Conservation (phyloP, 1,140 invertebrate genomes). For the Atta colombica region DNA sequence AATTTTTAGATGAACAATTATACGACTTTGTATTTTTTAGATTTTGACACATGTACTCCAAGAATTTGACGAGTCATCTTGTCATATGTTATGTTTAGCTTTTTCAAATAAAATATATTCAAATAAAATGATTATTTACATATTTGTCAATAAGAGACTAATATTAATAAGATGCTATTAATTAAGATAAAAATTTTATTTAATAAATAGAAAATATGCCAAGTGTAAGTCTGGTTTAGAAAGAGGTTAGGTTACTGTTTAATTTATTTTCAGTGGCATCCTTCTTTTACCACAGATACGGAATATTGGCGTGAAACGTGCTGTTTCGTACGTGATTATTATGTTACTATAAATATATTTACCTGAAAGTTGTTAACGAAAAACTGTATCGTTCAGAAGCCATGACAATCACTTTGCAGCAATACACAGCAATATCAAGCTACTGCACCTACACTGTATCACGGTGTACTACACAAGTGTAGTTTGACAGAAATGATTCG, state of each 20-base stretch:
- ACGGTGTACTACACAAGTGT: no score
- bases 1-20: no score
- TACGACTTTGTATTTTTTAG: background rate
- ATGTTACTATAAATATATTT: constrained; percentile 80
- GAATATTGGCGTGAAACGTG: constrained; percentile 12
- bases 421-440: constrained; percentile 8
- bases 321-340: background rate
- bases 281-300: background rate
- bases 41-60: background rate
- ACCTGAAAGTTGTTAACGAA: constrained; percentile 99
- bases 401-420: constrained; percentile 90
- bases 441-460: background rate
- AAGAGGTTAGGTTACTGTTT: constrained; percentile 37
- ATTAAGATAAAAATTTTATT: constrained; percentile 4
- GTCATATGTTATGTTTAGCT: background rate
- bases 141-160: background rate
- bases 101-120: background rate
- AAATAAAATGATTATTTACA: background rate
- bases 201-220: background rate
- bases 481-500: background rate
- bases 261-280: background rate
- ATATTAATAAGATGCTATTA: background rate
- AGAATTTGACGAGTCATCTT: constrained; percentile 74
- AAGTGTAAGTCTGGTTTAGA: background rate
- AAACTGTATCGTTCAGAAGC: constrained; percentile 99